These are phyloP conservation scores for Exocentrus adspersus DNA, from an alignment of 2,888 invertebrate genomes.

Conservation along the genomic window DNA sequence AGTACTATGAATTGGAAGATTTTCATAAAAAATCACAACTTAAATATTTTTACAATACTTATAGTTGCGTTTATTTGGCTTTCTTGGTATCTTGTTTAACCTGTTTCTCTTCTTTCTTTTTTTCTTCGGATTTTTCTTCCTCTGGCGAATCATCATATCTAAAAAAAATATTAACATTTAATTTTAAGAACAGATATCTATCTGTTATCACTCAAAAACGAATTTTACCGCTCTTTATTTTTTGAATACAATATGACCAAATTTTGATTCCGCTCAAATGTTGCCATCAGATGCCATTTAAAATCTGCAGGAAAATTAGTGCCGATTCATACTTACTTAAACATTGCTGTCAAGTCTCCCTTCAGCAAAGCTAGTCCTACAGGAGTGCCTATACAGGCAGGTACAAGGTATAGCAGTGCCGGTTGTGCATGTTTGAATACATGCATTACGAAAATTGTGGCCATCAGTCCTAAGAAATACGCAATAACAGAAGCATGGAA, in stretches of 20 bases:
- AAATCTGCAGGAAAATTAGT: too few relatives aligned
- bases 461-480: slow-evolving; percentile 91
- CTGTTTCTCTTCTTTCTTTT: slow-evolving; percentile 58
- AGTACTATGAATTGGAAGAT: slow-evolving; percentile 16
- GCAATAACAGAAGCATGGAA: slow-evolving; percentile 93
- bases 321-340: slow-evolving; percentile 77
- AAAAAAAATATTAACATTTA: slow-evolving; percentile 50
- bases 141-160: slow-evolving; percentile 78
- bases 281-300: too few relatives aligned
- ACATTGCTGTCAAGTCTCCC: slow-evolving; percentile 89
- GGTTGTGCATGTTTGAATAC: slow-evolving; percentile 98
- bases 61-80: slow-evolving; percentile 32
- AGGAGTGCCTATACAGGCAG: slow-evolving; percentile 93
- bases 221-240: too few relatives aligned
- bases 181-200: too few relatives aligned
- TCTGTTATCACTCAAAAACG: too few relatives aligned
- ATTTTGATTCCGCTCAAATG: too few relatives aligned
- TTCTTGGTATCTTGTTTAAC: slow-evolving; percentile 59
- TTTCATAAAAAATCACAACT: slow-evolving; percentile 3
- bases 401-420: slow-evolving; percentile 95
- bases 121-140: slow-evolving; percentile 62
- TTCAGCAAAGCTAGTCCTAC: slow-evolving; percentile 85
- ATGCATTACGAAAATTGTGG: slow-evolving; percentile 98
- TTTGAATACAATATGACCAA: too few relatives aligned
- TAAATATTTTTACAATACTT: neutral